These are phyloP conservation scores for Alectoris magna DNA, from an alignment of 2,797 vertebrate species.

Conservation along the genomic window DNA sequence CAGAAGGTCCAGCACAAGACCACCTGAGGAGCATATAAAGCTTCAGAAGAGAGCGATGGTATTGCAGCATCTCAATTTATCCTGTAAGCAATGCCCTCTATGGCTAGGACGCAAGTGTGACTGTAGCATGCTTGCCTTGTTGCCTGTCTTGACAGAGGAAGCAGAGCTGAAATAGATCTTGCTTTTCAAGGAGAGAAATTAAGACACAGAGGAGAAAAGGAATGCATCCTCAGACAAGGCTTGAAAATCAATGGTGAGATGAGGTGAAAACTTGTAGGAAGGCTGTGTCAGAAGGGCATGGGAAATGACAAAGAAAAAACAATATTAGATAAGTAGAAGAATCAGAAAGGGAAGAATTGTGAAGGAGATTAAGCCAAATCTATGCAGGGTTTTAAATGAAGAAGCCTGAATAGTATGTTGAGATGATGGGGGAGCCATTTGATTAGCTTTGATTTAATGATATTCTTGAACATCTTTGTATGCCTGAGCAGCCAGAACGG, in stretches of 20 bases:
- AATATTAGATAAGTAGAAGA: not conserved
- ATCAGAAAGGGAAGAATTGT: constrained; percentile 2
- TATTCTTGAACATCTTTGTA: constrained; percentile 30
- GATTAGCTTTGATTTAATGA: constrained; percentile 56
- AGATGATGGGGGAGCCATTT: constrained; percentile 34
- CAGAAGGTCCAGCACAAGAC: not conserved
- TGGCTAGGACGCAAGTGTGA: not conserved
- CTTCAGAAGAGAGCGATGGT: not conserved
- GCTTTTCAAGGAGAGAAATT: constrained; percentile 51
- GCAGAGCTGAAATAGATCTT: constrained; percentile 43
- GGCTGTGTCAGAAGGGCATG: constrained; percentile 10
- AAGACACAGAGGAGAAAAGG: constrained; percentile 50
- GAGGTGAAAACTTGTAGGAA: constrained; percentile 54
- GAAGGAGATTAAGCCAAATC: constrained; percentile 36
- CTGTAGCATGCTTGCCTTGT: not conserved
- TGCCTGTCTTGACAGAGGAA: constrained; percentile 29
- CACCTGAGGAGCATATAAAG: not conserved
- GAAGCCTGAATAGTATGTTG: constrained; percentile 32
- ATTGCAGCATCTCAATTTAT: constrained; percentile 30
- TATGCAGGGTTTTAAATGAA: constrained; percentile 36
- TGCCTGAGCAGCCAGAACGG: constrained; percentile 2
- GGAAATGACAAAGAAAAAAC: constrained; percentile 37
- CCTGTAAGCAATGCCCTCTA: not conserved
- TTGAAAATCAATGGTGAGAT: constrained; percentile 66
- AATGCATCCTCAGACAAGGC: constrained; percentile 30